phyloP scores from a whole-genome alignment of 2,113 vertebrate genomes.

The Ctenodactylus gundi region DNA sequence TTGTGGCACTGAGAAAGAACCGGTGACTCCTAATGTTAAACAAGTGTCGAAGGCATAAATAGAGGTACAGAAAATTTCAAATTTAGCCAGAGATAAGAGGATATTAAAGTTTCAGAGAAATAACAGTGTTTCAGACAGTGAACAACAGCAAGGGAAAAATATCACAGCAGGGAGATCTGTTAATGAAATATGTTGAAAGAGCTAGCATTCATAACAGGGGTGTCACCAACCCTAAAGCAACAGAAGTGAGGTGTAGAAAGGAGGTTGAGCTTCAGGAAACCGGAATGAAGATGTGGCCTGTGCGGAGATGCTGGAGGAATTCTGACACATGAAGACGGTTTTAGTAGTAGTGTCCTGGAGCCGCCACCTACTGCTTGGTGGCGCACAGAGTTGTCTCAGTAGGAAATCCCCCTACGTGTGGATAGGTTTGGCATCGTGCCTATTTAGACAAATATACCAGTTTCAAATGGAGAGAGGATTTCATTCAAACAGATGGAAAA shows the following conservation, averaged over 20 bases:
- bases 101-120: not conserved
- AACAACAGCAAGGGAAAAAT: not conserved
- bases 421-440: not conserved
- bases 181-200: not conserved
- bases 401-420: not conserved
- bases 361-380: fast-evolving
- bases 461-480: not conserved
- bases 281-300: fast-evolving
- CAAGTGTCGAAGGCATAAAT: not conserved
- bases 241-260: not conserved
- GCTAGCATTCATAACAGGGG: too few relatives aligned
- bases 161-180: not conserved
- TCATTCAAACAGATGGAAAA: not conserved
- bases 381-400: not conserved
- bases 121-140: not conserved
- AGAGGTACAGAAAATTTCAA: not conserved
- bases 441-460: not conserved
- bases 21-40: too few relatives aligned
- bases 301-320: not conserved
- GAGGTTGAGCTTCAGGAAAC: not conserved
- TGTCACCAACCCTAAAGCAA: not conserved
- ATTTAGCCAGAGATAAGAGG: not conserved
- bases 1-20: not conserved
- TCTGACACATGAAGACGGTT: too few relatives aligned
- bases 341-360: too few relatives aligned